Evolutionary conservation across 2,888 invertebrate genomes (phyloP).

Genomic region (Leptogaster cylindrica): DNA sequence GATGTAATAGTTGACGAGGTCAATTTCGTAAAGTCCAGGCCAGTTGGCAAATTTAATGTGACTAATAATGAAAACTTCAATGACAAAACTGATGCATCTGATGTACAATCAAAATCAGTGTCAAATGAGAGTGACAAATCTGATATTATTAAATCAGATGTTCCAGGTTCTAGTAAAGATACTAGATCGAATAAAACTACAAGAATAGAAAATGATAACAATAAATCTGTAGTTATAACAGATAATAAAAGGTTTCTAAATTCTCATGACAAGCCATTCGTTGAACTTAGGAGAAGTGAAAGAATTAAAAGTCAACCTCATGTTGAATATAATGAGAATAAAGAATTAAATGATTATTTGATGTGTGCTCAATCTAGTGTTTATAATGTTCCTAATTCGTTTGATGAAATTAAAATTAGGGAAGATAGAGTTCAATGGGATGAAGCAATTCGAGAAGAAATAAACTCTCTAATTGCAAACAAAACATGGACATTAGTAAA

Average conservation of each 20-base stretch:
- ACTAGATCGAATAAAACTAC: not conserved
- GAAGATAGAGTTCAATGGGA: conserved; percentile 45
- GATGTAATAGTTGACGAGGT: conserved; percentile 56
- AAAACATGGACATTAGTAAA: conserved; percentile 46
- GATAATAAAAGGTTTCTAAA: not conserved
- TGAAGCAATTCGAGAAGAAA: conserved; percentile 47
- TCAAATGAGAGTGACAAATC: not conserved
- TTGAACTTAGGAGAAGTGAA: conserved; percentile 39
- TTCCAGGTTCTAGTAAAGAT: not conserved
- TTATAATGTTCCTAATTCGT: conserved; percentile 35
- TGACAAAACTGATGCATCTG: conserved; percentile 22
- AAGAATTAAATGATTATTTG: conserved; percentile 22
- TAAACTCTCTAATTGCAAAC: conserved; percentile 44
- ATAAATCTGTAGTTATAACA: not conserved
- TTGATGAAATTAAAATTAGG: conserved; percentile 40
- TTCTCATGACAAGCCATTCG: not conserved
- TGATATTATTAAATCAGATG: not conserved
- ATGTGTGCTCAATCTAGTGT: conserved; percentile 19
- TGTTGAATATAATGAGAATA: conserved; percentile 32
- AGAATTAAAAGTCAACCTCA: conserved; percentile 29
- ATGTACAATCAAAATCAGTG: conserved; percentile 17
- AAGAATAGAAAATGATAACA: conserved; percentile 11
- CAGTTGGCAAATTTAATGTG: conserved; percentile 26
- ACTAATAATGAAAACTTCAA: conserved; percentile 6
- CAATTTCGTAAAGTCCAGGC: conserved; percentile 50